Evolutionary conservation across 2,888 invertebrate genomes (phyloP).

Genomic region (Temnothorax rugatulus): DNA sequence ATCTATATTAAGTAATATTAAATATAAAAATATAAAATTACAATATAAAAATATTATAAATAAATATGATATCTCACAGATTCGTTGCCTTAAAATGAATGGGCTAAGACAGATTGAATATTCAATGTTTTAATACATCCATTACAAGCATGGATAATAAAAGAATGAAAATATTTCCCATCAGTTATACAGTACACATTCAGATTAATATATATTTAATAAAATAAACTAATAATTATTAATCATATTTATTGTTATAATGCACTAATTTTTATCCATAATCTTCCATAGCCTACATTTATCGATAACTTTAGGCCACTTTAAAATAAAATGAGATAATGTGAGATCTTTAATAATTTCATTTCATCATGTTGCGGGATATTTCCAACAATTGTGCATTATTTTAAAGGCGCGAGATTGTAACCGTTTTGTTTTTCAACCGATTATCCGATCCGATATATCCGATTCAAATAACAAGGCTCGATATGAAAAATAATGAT

Average conservation of each 20-base stretch:
- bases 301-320: neutral
- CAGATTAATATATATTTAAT: too few species aligned
- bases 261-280: neutral
- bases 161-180: neutral
- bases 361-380: neutral
- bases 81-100: too few species aligned
- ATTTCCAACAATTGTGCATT: neutral
- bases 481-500: neutral
- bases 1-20: neutral
- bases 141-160: neutral
- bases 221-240: neutral
- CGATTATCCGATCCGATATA: neutral
- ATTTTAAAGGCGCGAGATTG: neutral
- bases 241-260: neutral
- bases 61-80: neutral
- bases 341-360: neutral
- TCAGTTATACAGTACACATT: too few species aligned
- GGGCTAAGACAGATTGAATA: too few species aligned
- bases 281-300: neutral
- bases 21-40: neutral
- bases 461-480: neutral
- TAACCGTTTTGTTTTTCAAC: neutral
- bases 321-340: neutral
- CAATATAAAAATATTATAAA: neutral
- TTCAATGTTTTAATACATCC: neutral